Conservation (phyloP, 2,888 invertebrate species). For the Drosophila infuscata region DNA sequence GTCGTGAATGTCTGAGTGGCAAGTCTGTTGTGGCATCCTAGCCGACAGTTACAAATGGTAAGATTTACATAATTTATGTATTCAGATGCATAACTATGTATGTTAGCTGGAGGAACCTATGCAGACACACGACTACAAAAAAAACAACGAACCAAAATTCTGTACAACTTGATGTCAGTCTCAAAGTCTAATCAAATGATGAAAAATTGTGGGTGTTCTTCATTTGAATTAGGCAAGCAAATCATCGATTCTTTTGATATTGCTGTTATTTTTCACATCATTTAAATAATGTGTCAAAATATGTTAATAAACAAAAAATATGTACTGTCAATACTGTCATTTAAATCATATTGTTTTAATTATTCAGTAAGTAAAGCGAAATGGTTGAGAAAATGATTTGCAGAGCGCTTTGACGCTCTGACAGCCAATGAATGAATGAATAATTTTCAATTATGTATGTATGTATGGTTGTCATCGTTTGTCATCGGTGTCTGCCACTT, state of each 20-base stretch:
- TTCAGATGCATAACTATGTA: background rate
- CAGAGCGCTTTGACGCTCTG: background rate
- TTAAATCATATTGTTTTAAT: background rate
- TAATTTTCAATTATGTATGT: slow-evolving; percentile 33
- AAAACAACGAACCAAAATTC: background rate
- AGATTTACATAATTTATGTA: slow-evolving; percentile 49
- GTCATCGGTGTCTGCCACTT: slow-evolving; percentile 21
- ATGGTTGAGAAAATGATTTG: slow-evolving; percentile 3
- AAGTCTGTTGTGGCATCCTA: background rate
- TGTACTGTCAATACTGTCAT: background rate
- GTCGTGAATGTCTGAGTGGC: background rate
- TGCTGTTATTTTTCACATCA: background rate
- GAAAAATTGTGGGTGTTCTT: background rate
- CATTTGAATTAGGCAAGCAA: background rate
- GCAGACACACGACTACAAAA: background rate
- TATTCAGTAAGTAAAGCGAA: background rate
- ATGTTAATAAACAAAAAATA: background rate
- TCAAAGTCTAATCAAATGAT: background rate
- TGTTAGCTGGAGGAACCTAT: background rate
- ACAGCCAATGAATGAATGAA: slow-evolving; percentile 19
- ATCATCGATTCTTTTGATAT: background rate
- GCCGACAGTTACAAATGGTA: slow-evolving; percentile 15
- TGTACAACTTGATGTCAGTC: slow-evolving; percentile 14
- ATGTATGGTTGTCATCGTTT: slow-evolving; percentile 14
- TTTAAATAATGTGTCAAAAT: background rate